Percentiles rank a stretch among this genome's conserved stretches.
These are phyloP conservation scores for Nibea albiflora DNA, from an alignment of 2,113 vertebrate species.

Conservation along the genomic window DNA sequence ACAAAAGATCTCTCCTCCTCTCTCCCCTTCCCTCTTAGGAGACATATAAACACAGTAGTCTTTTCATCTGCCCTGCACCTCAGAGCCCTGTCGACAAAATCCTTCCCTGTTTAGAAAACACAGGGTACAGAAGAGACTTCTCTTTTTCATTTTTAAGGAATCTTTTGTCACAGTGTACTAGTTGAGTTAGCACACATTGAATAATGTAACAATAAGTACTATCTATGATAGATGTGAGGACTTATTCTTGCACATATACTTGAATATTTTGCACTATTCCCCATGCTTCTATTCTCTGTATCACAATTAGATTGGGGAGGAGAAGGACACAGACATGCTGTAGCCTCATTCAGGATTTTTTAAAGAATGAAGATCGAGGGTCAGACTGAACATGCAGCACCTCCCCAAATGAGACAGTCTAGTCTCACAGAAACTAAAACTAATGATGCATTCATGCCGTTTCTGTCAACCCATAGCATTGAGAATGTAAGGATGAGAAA, in stretches of 20 bases:
- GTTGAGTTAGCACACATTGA: not conserved
- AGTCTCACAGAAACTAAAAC: constrained; percentile 5
- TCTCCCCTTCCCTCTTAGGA: constrained; percentile 21
- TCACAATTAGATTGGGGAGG: not conserved
- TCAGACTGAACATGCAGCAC: not conserved
- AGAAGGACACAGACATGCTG: not conserved
- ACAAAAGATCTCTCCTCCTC: constrained; percentile 35
- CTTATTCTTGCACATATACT: not conserved
- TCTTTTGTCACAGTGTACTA: not conserved
- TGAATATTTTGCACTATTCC: not conserved
- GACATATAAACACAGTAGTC: constrained; percentile 29
- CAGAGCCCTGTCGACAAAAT: constrained; percentile 21
- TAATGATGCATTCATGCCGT: constrained; percentile 16
- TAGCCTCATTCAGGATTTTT: constrained; percentile 3
- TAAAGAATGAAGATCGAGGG: not conserved
- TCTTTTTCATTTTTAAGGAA: no score
- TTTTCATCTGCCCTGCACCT: constrained; percentile 47
- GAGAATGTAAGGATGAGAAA: constrained; percentile 27
- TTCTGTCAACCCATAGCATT: constrained; percentile 6
- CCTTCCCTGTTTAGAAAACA: not conserved
- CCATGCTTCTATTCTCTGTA: constrained; percentile 4
- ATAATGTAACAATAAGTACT: not conserved
- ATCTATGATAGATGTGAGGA: not conserved
- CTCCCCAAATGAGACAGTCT: not conserved
- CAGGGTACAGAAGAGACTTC: not conserved